A percentile compares a stretch with the other conserved stretches of the same genome.
phyloP scores from a whole-genome alignment of 2,113 vertebrate genomes.

The Hippoglossus stenolepis region DNA sequence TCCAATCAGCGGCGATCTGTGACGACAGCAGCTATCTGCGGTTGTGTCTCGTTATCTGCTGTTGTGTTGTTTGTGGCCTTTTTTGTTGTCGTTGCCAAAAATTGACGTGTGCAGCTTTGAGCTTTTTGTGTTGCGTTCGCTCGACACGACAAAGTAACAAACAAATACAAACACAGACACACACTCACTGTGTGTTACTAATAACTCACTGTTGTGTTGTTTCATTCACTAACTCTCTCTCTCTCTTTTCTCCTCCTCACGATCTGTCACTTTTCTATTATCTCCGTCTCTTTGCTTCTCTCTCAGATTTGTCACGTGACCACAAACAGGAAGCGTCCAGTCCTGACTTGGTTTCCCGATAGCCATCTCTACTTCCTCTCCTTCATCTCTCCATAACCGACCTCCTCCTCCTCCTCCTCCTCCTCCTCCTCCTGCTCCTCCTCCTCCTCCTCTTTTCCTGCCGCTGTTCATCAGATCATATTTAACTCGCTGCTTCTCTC shows the following conservation, averaged over 20 bases:
- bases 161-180: not conserved
- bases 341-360: conserved; percentile 76
- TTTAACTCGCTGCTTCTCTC: conserved; percentile 11
- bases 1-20: too few relatives aligned
- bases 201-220: not conserved
- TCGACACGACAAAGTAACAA: not conserved
- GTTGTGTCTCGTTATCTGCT: too few relatives aligned
- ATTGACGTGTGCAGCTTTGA: not conserved
- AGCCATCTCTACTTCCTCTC: conserved; percentile 41
- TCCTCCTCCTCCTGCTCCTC: too few relatives aligned
- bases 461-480: not conserved
- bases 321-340: conserved; percentile 67
- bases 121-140: not conserved
- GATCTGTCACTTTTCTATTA: not conserved
- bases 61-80: too few relatives aligned
- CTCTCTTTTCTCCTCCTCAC: conserved; percentile 5
- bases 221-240: conserved; percentile 25
- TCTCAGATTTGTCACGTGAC: conserved; percentile 68
- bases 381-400: conserved; percentile 25
- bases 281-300: not conserved
- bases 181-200: not conserved
- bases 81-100: too few relatives aligned
- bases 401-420: conserved; percentile 4
- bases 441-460: too few relatives aligned
- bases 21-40: too few relatives aligned